A percentile compares a stretch with the other conserved stretches of the same genome.
phyloP scores from a whole-genome alignment of 2,888 invertebrate species.

The Chymomyza caudatula region DNA sequence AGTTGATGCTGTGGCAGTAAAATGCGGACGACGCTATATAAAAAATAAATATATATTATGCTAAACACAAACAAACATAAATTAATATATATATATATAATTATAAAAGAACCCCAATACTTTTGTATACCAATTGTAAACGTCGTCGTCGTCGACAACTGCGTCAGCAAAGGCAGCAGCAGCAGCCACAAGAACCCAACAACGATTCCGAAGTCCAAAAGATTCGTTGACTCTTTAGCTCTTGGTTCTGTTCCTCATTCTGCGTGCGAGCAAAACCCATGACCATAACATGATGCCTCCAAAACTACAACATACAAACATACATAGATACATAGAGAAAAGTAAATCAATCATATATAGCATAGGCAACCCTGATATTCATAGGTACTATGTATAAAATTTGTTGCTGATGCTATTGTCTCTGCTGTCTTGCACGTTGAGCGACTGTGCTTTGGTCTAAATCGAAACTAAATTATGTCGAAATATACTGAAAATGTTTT shows the following conservation, averaged over 20 bases:
- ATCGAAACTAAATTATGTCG: neutral
- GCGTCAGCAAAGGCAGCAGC: neutral
- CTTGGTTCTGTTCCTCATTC: no score
- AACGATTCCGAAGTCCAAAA: no score
- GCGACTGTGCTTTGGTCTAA: neutral
- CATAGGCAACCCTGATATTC: neutral
- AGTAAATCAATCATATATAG: neutral
- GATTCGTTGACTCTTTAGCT: no score
- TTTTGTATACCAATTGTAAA: slow-evolving; percentile 5
- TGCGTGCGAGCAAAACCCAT: neutral
- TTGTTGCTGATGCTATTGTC: neutral
- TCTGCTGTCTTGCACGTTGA: neutral
- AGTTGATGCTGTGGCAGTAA: neutral
- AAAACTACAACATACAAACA: neutral
- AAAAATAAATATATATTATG: neutral
- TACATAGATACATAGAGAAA: neutral
- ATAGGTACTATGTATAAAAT: neutral
- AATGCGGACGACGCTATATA: neutral
- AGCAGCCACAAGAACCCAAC: neutral
- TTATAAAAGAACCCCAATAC: neutral
- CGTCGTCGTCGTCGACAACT: neutral
- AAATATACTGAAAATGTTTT: neutral
- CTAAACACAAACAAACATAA: neutral
- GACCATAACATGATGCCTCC: neutral
- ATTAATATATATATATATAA: neutral